Base-by-base conservation (phyloP, 2,888 invertebrate genomes). In the Morpho helenor region DNA sequence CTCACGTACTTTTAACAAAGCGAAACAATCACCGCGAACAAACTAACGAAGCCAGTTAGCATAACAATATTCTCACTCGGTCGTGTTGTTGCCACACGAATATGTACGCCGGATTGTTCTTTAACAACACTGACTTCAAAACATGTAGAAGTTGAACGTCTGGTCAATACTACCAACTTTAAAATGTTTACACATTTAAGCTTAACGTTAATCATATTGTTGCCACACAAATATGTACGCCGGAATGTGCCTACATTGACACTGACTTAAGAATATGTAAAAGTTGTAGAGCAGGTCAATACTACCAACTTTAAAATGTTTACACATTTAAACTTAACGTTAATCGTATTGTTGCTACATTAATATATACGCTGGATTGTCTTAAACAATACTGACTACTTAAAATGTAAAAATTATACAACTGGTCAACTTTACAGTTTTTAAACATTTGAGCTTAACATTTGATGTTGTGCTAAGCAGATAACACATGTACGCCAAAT, bases 21-120 rank as follows among this genome's bases (percentile, higher is more conserved):
- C 77, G 76, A 80, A 81, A 81, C 86, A 82, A 84, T 87, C 85
- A 85, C 80, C 78, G 76, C 81, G 82, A 84, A 87, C 87, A 82
- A 86, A 83, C 87, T 89, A 89, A 89, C 88, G 89, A 89, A 85
- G 85, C 75, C 86, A 81, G 87, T 87, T 89, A 84, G 84, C 83
- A 84, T 88, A 88, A 88, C 86, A 87, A 88, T 87, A 88, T 89
- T 88, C 88, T 80, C 75, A 74, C 69, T 69, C 72, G 68, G 68
- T 70, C 75, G 73, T 73, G 72, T 74, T 68, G 71, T 66, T 67
- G 65, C 62, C 69, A 76, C 76, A 75, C 76, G 72, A 74, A 66
- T 73, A 65, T 75, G 75, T 79, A 75, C 73, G 75, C 71, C 68
- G 76, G 80, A 79, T 81, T 82, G 80, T 82, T 84, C 79, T 83